Evolutionary conservation across 2,113 vertebrate genomes (phyloP).

Genomic region (Embiotoca jacksoni): DNA sequence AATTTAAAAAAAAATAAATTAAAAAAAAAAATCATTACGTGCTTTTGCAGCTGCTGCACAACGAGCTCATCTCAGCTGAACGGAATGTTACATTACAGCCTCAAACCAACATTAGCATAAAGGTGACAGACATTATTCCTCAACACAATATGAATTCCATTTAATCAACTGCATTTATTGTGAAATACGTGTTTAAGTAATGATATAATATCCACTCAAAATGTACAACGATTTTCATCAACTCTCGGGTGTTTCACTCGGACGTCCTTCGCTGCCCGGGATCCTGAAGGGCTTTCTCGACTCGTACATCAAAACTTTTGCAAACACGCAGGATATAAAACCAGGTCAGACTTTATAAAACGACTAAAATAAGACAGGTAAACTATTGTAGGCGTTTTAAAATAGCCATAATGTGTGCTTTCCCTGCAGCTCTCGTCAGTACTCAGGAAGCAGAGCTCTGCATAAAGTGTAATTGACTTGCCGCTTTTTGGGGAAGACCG

Average conservation of each 20-base stretch:
- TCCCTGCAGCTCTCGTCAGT: not conserved
- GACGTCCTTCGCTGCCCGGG: not conserved
- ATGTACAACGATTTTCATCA: too few relatives aligned
- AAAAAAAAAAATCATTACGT: constrained; percentile 7
- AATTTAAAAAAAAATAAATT: constrained; percentile 13
- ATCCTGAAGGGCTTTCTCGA: constrained; percentile 29
- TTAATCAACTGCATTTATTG: not conserved
- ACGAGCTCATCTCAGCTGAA: not conserved
- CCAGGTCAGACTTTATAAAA: not conserved
- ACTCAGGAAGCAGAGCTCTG: constrained; percentile 1
- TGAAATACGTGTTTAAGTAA: not conserved
- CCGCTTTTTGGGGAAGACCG: not conserved
- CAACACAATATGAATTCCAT: not conserved
- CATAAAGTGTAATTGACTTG: not conserved
- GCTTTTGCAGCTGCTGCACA: not conserved
- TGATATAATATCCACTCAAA: too few relatives aligned
- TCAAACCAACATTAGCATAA: too few relatives aligned
- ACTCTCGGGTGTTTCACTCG: not conserved
- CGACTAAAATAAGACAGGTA: not conserved
- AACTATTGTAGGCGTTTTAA: not conserved
- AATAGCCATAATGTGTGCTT: not conserved
- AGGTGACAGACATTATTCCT: too few relatives aligned
- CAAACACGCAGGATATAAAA: constrained; percentile 4
- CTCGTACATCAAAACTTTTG: not conserved
- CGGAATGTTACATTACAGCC: not conserved